Evolutionary conservation across 2,113 vertebrate species (phyloP).

Genomic region (Elephantulus edwardii): DNA sequence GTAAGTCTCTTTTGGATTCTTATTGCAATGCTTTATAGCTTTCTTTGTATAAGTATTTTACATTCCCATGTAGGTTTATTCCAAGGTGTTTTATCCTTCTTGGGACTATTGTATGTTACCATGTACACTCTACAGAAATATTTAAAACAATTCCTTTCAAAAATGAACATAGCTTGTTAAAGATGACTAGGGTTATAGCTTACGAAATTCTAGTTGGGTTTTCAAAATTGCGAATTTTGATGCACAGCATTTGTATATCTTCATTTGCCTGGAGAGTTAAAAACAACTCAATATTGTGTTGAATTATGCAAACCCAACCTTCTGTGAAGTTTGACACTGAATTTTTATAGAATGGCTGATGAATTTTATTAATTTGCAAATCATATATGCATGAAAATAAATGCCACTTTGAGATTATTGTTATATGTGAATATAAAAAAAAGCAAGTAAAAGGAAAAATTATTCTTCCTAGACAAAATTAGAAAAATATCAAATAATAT

Average conservation of each 20-base stretch:
- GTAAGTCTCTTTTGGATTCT: too few species aligned
- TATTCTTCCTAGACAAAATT: neutral
- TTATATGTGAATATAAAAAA: neutral
- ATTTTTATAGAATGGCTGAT: constrained; percentile 16
- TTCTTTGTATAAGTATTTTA: too few species aligned
- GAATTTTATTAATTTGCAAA: neutral
- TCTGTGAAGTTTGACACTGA: constrained; percentile 26
- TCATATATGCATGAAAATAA: constrained; percentile 1
- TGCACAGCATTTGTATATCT: neutral
- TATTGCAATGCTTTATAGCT: too few species aligned
- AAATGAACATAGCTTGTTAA: neutral
- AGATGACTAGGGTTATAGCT: neutral
- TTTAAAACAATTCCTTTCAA: neutral
- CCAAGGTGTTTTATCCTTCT: too few species aligned
- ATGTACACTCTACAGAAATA: too few species aligned
- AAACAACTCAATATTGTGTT: neutral
- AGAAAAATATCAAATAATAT: neutral
- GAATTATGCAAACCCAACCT: neutral
- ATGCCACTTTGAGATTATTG: neutral
- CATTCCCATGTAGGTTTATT: too few species aligned
- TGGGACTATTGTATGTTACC: too few species aligned
- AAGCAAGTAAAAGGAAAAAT: neutral
- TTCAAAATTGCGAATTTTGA: constrained; percentile 27
- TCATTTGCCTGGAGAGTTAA: neutral
- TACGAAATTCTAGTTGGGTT: neutral